Evolutionary conservation across 2,113 vertebrate species (phyloP).

Genomic region (Tiliqua scincoides): DNA sequence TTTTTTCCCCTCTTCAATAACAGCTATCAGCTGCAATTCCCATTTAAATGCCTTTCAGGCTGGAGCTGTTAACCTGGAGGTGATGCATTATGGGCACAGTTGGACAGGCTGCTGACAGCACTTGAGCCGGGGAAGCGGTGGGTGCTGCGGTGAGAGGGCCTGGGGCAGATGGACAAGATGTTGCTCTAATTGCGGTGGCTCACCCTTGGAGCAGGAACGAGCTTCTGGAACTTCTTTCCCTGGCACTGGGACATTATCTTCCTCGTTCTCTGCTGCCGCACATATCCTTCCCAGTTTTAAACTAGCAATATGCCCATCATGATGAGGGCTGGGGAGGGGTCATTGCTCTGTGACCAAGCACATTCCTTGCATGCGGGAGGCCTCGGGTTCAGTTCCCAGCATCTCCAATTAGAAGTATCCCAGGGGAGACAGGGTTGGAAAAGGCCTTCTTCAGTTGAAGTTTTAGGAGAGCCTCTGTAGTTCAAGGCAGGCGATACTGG

Average conservation of each 20-base stretch:
- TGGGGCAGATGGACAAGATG: not conserved
- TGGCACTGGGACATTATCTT: not conserved
- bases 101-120: not conserved
- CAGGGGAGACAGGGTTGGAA: too few relatives aligned
- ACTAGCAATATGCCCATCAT: not conserved
- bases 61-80: not conserved
- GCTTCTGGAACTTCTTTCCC: not conserved
- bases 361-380: too few relatives aligned
- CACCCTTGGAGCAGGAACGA: not conserved
- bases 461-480: not conserved
- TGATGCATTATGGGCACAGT: not conserved
- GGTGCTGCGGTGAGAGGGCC: not conserved
- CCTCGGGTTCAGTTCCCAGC: too few relatives aligned
- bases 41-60: slow-evolving; percentile 15
- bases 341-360: not conserved
- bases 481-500: too few relatives aligned
- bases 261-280: not conserved
- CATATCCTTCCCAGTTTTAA: slow-evolving; percentile 8
- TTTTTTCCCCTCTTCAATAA: not conserved
- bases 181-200: not conserved
- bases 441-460: too few relatives aligned
- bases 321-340: slow-evolving; percentile 23
- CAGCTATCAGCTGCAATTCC: not conserved
- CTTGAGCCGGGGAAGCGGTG: not conserved
- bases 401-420: too few relatives aligned